Evolutionary conservation across 1,140 invertebrate species (phyloP), one percentile per base, ranked within the genome.

Genomic region (Macrotrachela quadricornifera): DNA sequence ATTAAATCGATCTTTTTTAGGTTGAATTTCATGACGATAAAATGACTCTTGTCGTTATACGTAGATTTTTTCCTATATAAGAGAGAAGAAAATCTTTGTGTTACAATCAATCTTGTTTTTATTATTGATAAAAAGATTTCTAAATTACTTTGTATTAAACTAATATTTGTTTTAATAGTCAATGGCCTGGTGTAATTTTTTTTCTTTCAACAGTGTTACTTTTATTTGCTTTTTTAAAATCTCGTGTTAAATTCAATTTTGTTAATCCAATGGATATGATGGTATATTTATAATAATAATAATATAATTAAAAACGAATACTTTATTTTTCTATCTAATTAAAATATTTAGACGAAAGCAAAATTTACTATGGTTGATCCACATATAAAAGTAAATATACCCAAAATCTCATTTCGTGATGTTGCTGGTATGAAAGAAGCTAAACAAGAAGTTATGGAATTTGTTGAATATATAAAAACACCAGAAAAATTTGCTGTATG

Each of bases 381-480:
- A 0, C 47, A 48, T 21, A n/a, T 44, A 11, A 42, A 46, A 40
- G 44, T 55, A 57, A 37, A 80, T 81, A 6, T 74, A 74, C 30
- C 57, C 56, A 62, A 60, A 49, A 66, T 92, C 0, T 77, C 76
- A 59, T 97, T 99, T 66, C 78, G 79, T 43, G 91, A 99, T 70
- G 91, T 99, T 12, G 92, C 91, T 43, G 94, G 94, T 10, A 73
- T 96, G 6, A 79, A 80, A 59, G 92, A 97, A 72, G 90, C 91
- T 0, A 99, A 99, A 72, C 71, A 81, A 56, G 94, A 99, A 77
- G 79, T 99, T 1, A 88, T 83, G 76, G 94, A 99, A 71, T 96
- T 97, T 73, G 85, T 97, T 0, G 88, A 96, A 71, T 97, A 96
- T 67, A 71, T 99, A 0, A 94, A 92, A 71, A 74, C 79, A 52